phyloP scores from a whole-genome alignment of 2,888 invertebrate species.

The Amaurobius ferox region DNA sequence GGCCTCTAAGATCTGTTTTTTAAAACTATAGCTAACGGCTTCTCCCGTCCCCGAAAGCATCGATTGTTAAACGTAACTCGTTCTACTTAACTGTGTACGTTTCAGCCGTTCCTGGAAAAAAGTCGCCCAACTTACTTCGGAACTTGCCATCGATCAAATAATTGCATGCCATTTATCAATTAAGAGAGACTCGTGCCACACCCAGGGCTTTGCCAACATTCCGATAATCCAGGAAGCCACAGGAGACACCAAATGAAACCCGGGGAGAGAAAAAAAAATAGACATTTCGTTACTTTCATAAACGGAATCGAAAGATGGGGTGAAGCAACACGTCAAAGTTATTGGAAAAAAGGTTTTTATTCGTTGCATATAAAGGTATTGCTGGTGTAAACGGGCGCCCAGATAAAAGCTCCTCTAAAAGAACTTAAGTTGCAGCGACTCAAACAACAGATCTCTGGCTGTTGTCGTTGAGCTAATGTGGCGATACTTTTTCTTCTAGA shows the following conservation, averaged over 20 bases:
- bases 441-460: no score
- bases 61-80: conserved; percentile 48
- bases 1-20: conserved; percentile 46
- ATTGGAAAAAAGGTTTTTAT: not conserved
- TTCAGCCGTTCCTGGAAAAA: conserved; percentile 41
- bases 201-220: conserved; percentile 67
- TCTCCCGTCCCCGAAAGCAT: conserved; percentile 21
- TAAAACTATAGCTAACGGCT: not conserved
- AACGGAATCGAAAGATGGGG: conserved; percentile 29
- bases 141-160: conserved; percentile 61
- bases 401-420: no score
- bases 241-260: conserved; percentile 45
- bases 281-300: conserved; percentile 64
- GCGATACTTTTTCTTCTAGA: no score
- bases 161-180: conserved; percentile 71
- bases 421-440: no score
- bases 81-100: conserved; percentile 56
- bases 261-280: conserved; percentile 18
- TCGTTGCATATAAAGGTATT: no score
- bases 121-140: conserved; percentile 24
- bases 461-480: no score
- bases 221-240: conserved; percentile 69
- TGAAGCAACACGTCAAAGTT: conserved; percentile 60
- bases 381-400: no score
- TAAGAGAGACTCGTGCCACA: conserved; percentile 60